Conservation (phyloP, 2,888 invertebrate genomes). For the Polymixis flavicincta region DNA sequence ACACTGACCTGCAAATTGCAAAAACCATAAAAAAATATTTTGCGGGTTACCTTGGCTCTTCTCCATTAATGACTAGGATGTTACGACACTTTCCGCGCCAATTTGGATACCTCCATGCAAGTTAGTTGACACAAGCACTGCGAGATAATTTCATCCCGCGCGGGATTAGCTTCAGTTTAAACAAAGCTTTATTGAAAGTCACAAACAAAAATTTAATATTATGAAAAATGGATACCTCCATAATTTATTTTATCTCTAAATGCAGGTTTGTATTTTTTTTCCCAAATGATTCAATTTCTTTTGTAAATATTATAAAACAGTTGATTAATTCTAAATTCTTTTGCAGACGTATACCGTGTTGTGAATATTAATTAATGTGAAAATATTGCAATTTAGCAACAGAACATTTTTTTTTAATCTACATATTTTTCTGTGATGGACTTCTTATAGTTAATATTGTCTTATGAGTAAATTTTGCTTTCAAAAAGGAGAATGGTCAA, state of each 20-base stretch:
- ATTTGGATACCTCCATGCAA: too few species aligned
- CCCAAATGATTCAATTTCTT: background rate
- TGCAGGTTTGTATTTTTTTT: background rate
- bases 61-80: too few species aligned
- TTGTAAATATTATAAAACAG: conserved; percentile 18
- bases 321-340: conserved; percentile 16
- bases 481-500: background rate
- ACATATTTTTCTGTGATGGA: conserved; percentile 17
- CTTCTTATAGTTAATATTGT: conserved; percentile 50
- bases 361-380: background rate
- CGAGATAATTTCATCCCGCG: background rate
- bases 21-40: too few species aligned
- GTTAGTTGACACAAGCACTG: too few species aligned
- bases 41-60: too few species aligned
- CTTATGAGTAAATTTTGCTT: conserved; percentile 31
- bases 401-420: background rate
- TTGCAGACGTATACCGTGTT: conserved; percentile 42
- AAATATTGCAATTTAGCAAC: conserved; percentile 13
- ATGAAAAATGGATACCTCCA: background rate
- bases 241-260: background rate
- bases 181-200: background rate
- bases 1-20: too few species aligned
- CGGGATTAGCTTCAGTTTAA: too few species aligned
- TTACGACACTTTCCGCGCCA: too few species aligned
- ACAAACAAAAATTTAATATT: background rate